Evolutionary conservation across 2,888 invertebrate species (phyloP), one percentile per base, ranked within the genome.

Genomic region (Operophtera brumata): DNA sequence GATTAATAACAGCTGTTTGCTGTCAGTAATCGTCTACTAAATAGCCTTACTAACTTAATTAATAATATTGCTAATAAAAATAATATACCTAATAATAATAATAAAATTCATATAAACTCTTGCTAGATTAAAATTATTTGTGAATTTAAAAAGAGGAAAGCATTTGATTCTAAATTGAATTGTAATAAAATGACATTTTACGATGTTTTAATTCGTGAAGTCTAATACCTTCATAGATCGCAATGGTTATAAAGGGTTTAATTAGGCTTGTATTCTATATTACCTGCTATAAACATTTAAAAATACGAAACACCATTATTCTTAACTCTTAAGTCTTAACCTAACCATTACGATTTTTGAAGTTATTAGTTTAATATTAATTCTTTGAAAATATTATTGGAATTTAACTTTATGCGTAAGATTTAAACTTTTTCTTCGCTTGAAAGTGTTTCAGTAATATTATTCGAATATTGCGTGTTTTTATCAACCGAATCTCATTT

Each of bases 131-230:
- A 82, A 80, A 83, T 48, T 72, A 36, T 68, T 82, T 86, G 84
- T 87, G 86, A 81, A 89, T 83, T 87, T 75, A 80, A 85, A 79
- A 9, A 70, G 67, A 77, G 78, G 73, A 80, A 89, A 90, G 89
- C 89, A 88, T 84, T 86, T 80, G 85, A 90, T 89, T 90, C 89
- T 90, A 89, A 90, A 89, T 84, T 86, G 82, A 81, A 83, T 75
- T 80, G 76, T 86, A 87, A 84, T 86, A 83, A 86, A 88, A 88
- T 86, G 85, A 84, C 82, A 85, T 83, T 80, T 47, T 73, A 79
- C 82, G 80, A 69, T 82, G 82, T 82, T 77, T 76, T 72, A 66
- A 68, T 77, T 82, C 75, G 69, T 60, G 70, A 47, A 48, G 52
- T 57, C 36, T 44, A 13, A 25, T 37, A 32, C 37, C 37, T 57